phyloP scores from a whole-genome alignment of 2,888 invertebrate genomes.

The Choreutis nemorana region DNA sequence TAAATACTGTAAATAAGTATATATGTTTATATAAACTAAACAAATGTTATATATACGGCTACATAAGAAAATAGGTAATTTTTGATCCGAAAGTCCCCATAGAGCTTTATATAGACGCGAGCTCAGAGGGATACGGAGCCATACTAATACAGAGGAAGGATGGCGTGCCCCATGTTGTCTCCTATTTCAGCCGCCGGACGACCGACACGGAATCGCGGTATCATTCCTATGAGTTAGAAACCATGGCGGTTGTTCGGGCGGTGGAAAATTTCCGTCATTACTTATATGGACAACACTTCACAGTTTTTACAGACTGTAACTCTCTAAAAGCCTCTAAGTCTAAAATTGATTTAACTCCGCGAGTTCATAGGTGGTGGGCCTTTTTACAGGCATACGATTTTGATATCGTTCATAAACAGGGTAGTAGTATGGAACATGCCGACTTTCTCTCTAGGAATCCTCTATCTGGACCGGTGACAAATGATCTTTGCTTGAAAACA shows the following conservation, averaged over 20 bases:
- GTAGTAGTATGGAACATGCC: slow-evolving; percentile 7
- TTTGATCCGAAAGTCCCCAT: slow-evolving; percentile 8
- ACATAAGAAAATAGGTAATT: no score
- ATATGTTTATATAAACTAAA: no score
- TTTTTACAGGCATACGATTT: slow-evolving; percentile 13
- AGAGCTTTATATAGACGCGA: slow-evolving; percentile 13
- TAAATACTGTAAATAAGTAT: no score
- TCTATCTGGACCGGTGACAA: no score
- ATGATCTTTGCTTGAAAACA: no score
- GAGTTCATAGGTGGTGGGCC: slow-evolving; percentile 14
- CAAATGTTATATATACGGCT: no score
- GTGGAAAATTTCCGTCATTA: not conserved
- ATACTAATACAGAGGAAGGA: slow-evolving; percentile 8
- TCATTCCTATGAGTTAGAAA: slow-evolving; percentile 9
- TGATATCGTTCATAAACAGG: slow-evolving; percentile 11
- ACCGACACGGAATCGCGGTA: slow-evolving; percentile 6
- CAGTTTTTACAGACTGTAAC: slow-evolving; percentile 12
- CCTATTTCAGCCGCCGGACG: slow-evolving; percentile 8
- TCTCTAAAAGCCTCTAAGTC: slow-evolving; percentile 9
- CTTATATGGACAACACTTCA: slow-evolving; percentile 8
- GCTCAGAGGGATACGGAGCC: slow-evolving; percentile 9
- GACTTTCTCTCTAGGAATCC: not conserved
- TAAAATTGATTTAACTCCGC: slow-evolving; percentile 11
- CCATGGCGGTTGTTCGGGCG: slow-evolving; percentile 6
- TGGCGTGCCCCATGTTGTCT: not conserved